A percentile compares a stretch with the other conserved stretches of the same genome.
Evolutionary conservation across 2,113 vertebrate genomes (phyloP).

Genomic region (Neoarius graeffei): DNA sequence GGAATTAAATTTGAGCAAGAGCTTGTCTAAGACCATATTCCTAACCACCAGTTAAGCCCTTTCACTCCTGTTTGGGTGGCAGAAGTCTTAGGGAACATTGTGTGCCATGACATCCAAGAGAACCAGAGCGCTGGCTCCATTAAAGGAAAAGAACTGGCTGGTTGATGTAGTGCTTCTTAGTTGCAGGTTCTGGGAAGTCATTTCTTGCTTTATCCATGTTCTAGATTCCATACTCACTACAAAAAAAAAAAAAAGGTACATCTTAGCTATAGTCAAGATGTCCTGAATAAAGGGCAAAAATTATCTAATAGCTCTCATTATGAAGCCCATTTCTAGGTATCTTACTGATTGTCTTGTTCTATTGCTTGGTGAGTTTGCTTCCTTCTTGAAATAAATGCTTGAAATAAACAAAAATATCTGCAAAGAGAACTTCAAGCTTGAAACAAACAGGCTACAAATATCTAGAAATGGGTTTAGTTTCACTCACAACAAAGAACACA

Average conservation of each 20-base stretch:
- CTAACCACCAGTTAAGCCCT: constrained; percentile 23
- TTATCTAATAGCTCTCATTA: neutral
- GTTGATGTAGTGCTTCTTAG: neutral
- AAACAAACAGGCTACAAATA: neutral
- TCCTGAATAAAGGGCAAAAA: neutral
- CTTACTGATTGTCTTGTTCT: neutral
- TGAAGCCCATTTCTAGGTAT: neutral
- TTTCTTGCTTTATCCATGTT: neutral
- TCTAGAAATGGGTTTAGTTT: neutral
- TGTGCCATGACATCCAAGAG: neutral
- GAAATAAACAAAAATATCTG: neutral
- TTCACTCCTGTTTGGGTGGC: constrained; percentile 7
- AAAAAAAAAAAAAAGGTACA: neutral
- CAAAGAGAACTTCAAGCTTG: neutral
- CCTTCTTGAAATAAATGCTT: neutral
- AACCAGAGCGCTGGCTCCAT: neutral
- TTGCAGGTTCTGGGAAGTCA: neutral
- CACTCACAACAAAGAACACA: no score
- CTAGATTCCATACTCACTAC: neutral
- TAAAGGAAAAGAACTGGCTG: neutral
- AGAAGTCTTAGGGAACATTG: neutral
- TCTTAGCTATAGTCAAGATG: neutral
- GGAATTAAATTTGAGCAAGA: constrained; percentile 42
- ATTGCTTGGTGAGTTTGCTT: neutral
- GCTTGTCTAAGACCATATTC: constrained; percentile 11